These are phyloP conservation scores for Thaumetopoea pityocampa DNA, from an alignment of 1,140 invertebrate species.

Conservation along the genomic window DNA sequence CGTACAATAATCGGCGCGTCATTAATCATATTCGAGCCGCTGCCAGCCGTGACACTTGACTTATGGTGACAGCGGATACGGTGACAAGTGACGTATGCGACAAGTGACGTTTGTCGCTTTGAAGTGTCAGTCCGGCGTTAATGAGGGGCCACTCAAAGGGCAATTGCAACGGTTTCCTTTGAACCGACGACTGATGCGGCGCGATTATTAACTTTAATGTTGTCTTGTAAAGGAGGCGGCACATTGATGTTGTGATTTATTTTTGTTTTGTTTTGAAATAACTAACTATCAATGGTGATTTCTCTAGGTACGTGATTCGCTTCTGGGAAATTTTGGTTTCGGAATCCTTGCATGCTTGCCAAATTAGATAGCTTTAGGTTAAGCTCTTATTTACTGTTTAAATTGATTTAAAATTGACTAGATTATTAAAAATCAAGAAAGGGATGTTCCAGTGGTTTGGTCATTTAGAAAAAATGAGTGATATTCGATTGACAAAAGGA, in stretches of 20 bases:
- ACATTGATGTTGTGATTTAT: constrained; percentile 5
- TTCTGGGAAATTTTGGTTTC: constrained; percentile 1
- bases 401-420: too few species aligned
- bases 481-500: too few species aligned
- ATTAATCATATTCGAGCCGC: constrained; percentile 34
- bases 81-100: constrained; percentile 30
- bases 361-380: too few species aligned
- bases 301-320: too few species aligned
- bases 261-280: constrained; percentile 9
- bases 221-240: constrained; percentile 9
- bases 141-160: constrained; percentile 36
- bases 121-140: constrained; percentile 51
- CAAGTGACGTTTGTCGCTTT: constrained; percentile 38
- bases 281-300: too few species aligned
- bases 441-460: too few species aligned
- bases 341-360: too few species aligned
- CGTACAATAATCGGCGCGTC: constrained; percentile 45
- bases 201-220: constrained; percentile 22
- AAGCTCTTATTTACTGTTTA: too few species aligned
- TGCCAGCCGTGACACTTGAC: constrained; percentile 31
- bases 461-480: too few species aligned
- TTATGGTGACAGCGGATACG: constrained; percentile 15
- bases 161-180: constrained; percentile 21
- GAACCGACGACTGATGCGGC: constrained; percentile 17
- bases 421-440: too few species aligned